These are phyloP conservation scores for Pedicia rivosa DNA, from an alignment of 2,888 invertebrate species.

Conservation along the genomic window DNA sequence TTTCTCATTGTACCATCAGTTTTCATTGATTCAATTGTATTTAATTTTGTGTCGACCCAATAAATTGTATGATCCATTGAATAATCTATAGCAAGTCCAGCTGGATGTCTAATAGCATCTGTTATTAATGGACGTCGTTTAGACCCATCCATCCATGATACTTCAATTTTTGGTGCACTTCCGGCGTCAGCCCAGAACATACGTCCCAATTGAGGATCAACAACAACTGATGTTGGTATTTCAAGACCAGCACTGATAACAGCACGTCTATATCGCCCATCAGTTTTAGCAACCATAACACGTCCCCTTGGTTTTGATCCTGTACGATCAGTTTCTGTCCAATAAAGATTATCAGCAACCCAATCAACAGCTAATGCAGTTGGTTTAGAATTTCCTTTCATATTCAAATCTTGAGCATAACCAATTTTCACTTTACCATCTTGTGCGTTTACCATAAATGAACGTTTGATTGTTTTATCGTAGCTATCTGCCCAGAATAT, in stretches of 20 bases:
- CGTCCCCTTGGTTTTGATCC: conserved; percentile 59
- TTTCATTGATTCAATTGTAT: conserved; percentile 73
- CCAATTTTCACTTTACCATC: conserved; percentile 65
- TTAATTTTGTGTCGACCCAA: conserved; percentile 91
- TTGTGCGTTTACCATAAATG: conserved; percentile 70
- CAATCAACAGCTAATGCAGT: conserved; percentile 87
- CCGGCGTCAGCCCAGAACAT: conserved; percentile 94
- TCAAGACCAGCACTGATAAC: conserved; percentile 65
- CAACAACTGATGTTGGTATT: conserved; percentile 72
- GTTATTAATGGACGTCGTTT: conserved; percentile 67
- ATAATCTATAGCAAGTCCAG: conserved; percentile 81
- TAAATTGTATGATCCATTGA: conserved; percentile 79
- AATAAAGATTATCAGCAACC: conserved; percentile 84
- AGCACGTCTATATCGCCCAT: conserved; percentile 75
- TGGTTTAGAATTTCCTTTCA: conserved; percentile 70
- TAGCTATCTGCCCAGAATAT: conserved; percentile 94
- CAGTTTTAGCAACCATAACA: conserved; percentile 75
- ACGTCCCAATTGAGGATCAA: conserved; percentile 71
- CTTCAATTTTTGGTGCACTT: conserved; percentile 80
- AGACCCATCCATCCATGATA: conserved; percentile 93
- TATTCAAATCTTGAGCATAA: conserved; percentile 72
- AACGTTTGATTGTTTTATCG: conserved; percentile 78
- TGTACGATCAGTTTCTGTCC: conserved; percentile 72
- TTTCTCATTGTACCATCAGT: conserved; percentile 65
- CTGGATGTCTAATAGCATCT: conserved; percentile 70